Conservation (phyloP, 1,140 invertebrate species). For the Papilio aristodemus region DNA sequence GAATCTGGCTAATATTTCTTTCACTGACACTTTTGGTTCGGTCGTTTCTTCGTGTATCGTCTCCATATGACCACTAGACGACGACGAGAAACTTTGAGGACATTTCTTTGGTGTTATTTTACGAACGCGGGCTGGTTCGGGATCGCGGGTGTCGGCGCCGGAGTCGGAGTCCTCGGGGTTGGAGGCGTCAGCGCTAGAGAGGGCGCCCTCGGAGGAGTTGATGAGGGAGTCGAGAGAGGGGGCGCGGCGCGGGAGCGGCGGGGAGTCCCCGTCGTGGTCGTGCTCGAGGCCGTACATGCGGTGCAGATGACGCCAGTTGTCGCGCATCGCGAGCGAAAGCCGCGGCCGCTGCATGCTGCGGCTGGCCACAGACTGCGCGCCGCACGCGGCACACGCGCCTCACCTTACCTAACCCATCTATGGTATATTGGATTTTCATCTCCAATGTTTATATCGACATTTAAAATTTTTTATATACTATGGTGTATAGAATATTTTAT, state of each 20-base stretch:
- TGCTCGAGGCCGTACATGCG: conserved; percentile 79
- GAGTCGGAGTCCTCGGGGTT: conserved; percentile 81
- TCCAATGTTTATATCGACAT: conserved; percentile 22
- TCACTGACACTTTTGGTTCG: conserved; percentile 89
- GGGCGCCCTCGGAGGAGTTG: conserved; percentile 82
- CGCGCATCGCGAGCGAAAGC: conserved; percentile 71
- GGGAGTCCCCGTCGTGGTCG: conserved; percentile 68
- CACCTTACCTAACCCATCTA: conserved; percentile 38
- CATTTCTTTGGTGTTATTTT: conserved; percentile 65
- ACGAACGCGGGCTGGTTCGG: conserved; percentile 51
- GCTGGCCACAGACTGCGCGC: conserved; percentile 59
- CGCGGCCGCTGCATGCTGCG: conserved; percentile 76
- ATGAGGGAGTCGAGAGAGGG: conserved; percentile 84
- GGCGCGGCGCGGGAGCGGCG: conserved; percentile 70
- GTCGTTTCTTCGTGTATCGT: conserved; percentile 88
- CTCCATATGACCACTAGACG: conserved; percentile 85
- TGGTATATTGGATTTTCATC: conserved; percentile 40
- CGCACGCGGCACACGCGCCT: conserved; percentile 55
- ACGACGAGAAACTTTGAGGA: conserved; percentile 80
- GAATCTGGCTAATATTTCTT: conserved; percentile 89
- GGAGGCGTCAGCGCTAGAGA: conserved; percentile 78
- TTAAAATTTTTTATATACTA: conserved; percentile 19
- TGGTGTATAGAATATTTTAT: conserved; percentile 40
- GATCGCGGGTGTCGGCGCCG: conserved; percentile 73
- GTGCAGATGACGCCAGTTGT: conserved; percentile 75